Conservation (phyloP, 1,140 invertebrate species). For the Ostrea edulis region DNA sequence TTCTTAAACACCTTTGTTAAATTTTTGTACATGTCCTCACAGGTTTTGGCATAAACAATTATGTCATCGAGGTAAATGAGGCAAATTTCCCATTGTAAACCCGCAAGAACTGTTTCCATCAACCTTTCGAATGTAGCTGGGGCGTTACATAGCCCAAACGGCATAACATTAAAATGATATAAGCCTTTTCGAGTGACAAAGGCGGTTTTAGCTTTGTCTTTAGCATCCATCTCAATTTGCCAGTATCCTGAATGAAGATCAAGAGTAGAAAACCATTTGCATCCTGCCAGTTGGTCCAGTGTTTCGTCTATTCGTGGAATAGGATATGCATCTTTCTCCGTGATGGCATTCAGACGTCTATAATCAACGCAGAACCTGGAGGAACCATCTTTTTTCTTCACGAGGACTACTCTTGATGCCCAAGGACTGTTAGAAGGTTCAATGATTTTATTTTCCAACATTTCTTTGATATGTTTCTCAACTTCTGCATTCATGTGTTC, state of each 20-base stretch:
- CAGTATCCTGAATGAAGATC: slow-evolving; percentile 48
- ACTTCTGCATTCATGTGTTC: slow-evolving; percentile 38
- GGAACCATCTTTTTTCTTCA: slow-evolving; percentile 79
- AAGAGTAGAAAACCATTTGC: slow-evolving; percentile 46
- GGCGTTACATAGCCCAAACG: slow-evolving; percentile 63
- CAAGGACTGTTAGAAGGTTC: slow-evolving; percentile 78
- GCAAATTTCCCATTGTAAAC: slow-evolving; percentile 55
- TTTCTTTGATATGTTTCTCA: too few species aligned
- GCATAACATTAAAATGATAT: slow-evolving; percentile 56
- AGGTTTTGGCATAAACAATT: slow-evolving; percentile 46
- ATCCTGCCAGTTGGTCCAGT: slow-evolving; percentile 49
- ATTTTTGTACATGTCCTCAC: slow-evolving; percentile 41
- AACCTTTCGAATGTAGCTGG: slow-evolving; percentile 64
- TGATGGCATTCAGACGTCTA: slow-evolving; percentile 66
- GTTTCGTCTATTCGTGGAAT: slow-evolving; percentile 51
- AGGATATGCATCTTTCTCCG: slow-evolving; percentile 54
- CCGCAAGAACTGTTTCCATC: slow-evolving; percentile 61
- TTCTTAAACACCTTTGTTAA: slow-evolving; percentile 29
- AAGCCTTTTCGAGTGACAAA: slow-evolving; percentile 44
- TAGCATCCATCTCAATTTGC: slow-evolving; percentile 46
- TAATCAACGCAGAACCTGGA: slow-evolving; percentile 81
- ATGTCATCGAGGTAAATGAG: slow-evolving; percentile 57
- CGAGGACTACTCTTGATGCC: slow-evolving; percentile 80
- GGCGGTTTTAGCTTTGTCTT: slow-evolving; percentile 41
- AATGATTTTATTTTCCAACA: too few species aligned